These are phyloP conservation scores for Henricia sp. DNA, from an alignment of 53 echinoderm and acorn worm species.

Conservation along the genomic window DNA sequence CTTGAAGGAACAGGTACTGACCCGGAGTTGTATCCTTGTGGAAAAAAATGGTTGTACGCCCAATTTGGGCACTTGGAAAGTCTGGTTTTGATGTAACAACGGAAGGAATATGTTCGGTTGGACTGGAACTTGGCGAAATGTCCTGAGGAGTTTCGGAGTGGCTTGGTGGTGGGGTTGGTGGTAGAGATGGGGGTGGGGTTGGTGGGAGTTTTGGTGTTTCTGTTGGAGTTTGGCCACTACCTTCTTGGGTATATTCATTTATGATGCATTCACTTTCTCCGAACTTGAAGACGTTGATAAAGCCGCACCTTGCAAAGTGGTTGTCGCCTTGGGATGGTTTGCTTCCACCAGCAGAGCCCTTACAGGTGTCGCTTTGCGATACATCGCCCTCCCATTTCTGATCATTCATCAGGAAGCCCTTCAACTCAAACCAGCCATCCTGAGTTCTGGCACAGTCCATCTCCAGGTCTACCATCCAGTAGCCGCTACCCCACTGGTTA, in stretches of 20 bases:
- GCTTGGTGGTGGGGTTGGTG: too few species aligned
- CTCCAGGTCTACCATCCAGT: conserved; percentile 90
- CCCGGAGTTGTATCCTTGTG: conserved; percentile 73
- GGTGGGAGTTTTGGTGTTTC: too few species aligned
- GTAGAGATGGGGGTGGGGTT: too few species aligned
- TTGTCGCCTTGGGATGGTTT: conserved; percentile 66
- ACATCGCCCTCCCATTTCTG: conserved; percentile 80
- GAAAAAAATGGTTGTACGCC: too few species aligned
- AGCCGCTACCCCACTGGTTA: conserved; percentile 83
- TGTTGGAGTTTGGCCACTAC: too few species aligned
- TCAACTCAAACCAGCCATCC: conserved; percentile 90
- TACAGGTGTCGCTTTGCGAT: conserved; percentile 51
- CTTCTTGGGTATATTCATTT: conserved; percentile 3
- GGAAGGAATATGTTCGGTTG: too few species aligned
- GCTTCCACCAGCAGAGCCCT: conserved; percentile 72
- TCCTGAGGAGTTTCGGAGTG: too few species aligned
- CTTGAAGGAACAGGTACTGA: conserved; percentile 80
- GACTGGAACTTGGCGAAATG: too few species aligned
- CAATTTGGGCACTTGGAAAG: too few species aligned
- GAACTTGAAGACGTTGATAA: conserved; percentile 79
- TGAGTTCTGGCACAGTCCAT: conserved; percentile 80
- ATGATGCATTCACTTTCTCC: conserved; percentile 66
- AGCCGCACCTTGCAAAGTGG: conserved; percentile 83
- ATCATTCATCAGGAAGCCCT: conserved; percentile 62
- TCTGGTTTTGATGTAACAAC: too few species aligned